These are phyloP conservation scores for Parthenolecanium corni DNA, from an alignment of 2,888 invertebrate genomes.

Conservation along the genomic window DNA sequence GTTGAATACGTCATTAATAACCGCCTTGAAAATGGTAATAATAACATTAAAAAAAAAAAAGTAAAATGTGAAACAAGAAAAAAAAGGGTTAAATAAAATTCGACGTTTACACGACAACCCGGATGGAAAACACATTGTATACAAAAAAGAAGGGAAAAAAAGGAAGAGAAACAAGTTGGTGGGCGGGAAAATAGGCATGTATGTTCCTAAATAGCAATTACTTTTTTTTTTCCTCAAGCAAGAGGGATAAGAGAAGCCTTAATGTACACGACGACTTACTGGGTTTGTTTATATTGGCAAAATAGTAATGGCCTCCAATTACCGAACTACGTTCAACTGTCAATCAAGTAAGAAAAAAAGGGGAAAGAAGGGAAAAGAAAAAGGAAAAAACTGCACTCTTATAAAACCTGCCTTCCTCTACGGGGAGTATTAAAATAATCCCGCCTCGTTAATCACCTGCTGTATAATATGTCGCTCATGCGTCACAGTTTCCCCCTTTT, in stretches of 20 bases:
- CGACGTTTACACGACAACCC: not conserved
- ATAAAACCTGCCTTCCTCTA: slow-evolving; percentile 24
- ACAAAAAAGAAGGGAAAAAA: not conserved
- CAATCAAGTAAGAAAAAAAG: slow-evolving; percentile 12
- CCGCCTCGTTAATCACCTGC: slow-evolving; percentile 28
- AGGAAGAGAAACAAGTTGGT: slow-evolving; percentile 3
- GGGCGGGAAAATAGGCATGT: slow-evolving; percentile 13
- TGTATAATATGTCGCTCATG: slow-evolving; percentile 21
- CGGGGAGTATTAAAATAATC: slow-evolving; percentile 24
- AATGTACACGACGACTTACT: slow-evolving; percentile 9
- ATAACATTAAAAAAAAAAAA: too few relatives aligned
- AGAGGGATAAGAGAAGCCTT: not conserved
- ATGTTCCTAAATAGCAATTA: slow-evolving; percentile 26
- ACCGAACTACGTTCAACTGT: slow-evolving; percentile 22
- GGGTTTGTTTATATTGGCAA: slow-evolving; percentile 21
- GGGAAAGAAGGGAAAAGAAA: too few relatives aligned
- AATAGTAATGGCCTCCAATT: slow-evolving; percentile 28
- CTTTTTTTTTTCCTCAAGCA: not conserved
- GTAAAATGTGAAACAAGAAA: too few relatives aligned
- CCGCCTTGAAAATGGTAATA: too few relatives aligned
- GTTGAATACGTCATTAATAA: too few relatives aligned
- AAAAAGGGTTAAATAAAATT: not conserved
- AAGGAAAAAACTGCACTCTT: slow-evolving; percentile 1
- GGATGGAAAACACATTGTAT: not conserved
- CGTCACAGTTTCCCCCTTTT: not conserved